Evolutionary conservation across 92 coral and sea anemone genomes (phyloP).

Genomic region (Chrysogorgia sp.): DNA sequence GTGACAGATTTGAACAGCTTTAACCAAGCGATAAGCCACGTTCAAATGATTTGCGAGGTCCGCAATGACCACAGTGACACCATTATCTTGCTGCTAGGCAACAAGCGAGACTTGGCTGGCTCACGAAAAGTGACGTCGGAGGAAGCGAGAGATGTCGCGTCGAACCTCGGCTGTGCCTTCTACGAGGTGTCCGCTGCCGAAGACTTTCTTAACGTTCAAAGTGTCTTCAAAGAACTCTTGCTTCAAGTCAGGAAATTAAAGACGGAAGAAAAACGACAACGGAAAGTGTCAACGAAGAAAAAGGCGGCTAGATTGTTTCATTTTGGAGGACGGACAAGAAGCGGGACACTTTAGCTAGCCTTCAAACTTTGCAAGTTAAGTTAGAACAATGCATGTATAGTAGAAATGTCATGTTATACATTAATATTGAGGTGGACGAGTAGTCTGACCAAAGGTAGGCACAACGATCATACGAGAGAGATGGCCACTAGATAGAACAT

Average conservation of each 20-base stretch:
- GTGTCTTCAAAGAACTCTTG: constrained; percentile 26
- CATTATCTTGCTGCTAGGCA: constrained; percentile 29
- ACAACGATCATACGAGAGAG: too few relatives aligned
- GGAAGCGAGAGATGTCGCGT: background rate
- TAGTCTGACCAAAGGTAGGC: too few relatives aligned
- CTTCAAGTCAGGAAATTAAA: constrained; percentile 12
- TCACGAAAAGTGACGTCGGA: constrained; percentile 27
- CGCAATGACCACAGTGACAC: constrained; percentile 12
- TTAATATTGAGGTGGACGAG: too few relatives aligned
- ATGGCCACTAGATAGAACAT: too few relatives aligned
- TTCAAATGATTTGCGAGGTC: constrained; percentile 13
- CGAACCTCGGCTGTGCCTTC: constrained; percentile 13
- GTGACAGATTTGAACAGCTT: constrained; percentile 8
- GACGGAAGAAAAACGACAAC: constrained; percentile 9
- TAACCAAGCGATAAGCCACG: constrained; percentile 18
- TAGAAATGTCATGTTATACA: too few relatives aligned
- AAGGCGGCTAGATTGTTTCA: constrained; percentile 18
- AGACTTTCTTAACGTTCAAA: constrained; percentile 31
- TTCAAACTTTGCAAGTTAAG: too few relatives aligned
- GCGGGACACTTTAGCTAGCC: constrained; percentile 36
- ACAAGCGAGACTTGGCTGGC: constrained; percentile 40
- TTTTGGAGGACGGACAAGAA: constrained; percentile 34
- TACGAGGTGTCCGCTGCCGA: constrained; percentile 33
- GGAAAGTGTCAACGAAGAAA: constrained; percentile 21
- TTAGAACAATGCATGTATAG: too few relatives aligned